Evolutionary conservation across 2,888 invertebrate species (phyloP), one percentile per base, ranked within the genome.

Genomic region (Apeira syringaria): DNA sequence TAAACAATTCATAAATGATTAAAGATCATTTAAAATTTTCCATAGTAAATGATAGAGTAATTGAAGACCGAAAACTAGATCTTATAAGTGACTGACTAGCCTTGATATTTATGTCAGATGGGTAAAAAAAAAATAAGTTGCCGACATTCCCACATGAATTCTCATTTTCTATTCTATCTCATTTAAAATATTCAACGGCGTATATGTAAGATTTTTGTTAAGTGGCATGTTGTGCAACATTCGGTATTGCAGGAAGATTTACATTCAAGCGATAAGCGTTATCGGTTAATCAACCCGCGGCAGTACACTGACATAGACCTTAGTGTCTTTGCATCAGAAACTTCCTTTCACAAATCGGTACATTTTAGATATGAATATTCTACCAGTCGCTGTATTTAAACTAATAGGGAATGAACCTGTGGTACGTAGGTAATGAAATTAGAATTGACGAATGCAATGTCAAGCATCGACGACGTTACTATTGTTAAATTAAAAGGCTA

Each of bases 201-300:
- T 15, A 15, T 35, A 35, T 28, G 20, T 37, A 44, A 33, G 33
- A 36, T 36, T 37, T 26, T 30, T n/a, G n/a, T n/a, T 36, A 25
- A 46, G 41, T 41, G 18, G 35, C 29, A 56, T 52, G 60, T 66
- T 64, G 53, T 65, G 63, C 68, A 65, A 65, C 56, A 63, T 64
- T 55, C 42, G 51, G 53, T 64, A 65, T 63, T 73, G 66, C 64
- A 68, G 57, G 61, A 59, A 65, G 71, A 70, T 71, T 68, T 65
- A 71, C 54, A 53, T 67, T 57, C 49, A 42, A 45, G 45, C 51
- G 73, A 73, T 69, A 74, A 63, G 58, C 58, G 69, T 75, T 85
- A 85, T 86, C 86, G 81, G 84, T 66, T 71, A 75, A 71, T 80
- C 71, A 81, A 75, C 83, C 69, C 67, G 59, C 49, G 63, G 71